These are phyloP conservation scores for Alviniconcha strummeri DNA, from an alignment of 2,888 invertebrate species.

Conservation along the genomic window DNA sequence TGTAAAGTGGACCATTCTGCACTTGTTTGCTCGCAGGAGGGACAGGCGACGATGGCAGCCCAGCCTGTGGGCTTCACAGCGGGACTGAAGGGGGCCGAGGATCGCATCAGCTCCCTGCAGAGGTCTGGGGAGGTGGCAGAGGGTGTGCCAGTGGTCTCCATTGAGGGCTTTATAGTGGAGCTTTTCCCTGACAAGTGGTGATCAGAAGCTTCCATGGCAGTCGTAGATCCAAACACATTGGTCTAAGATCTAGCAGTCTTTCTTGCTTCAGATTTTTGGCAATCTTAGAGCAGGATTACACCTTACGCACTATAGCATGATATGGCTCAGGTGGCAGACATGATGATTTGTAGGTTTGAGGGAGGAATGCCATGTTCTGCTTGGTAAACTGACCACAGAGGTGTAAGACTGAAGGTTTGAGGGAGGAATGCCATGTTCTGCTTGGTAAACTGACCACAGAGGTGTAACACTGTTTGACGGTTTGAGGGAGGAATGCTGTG, in stretches of 20 bases:
- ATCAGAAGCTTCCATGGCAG: not conserved
- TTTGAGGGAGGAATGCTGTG: no score
- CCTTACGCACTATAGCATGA: no score
- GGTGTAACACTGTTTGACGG: no score
- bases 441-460: no score
- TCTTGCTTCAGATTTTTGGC: not conserved
- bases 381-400: no score
- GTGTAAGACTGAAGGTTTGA: no score
- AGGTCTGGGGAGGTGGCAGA: conserved; percentile 78
- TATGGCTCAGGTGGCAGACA: no score
- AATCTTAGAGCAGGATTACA: no score
- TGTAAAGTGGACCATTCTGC: not conserved
- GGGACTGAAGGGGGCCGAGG: conserved; percentile 83
- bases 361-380: no score
- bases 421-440: no score
- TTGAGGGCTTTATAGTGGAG: conserved; percentile 86
- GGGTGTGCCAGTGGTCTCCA: conserved; percentile 82
- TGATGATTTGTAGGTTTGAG: not conserved
- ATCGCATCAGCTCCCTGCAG: conserved; percentile 81
- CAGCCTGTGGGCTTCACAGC: conserved; percentile 88
- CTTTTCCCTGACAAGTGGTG: conserved; percentile 72
- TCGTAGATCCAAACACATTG: not conserved
- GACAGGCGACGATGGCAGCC: conserved; percentile 78
- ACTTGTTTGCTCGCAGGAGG: conserved; percentile 55
- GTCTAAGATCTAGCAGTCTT: not conserved